Evolutionary conservation across 2,888 invertebrate species (phyloP).

Genomic region (Lithophane leautieri): DNA sequence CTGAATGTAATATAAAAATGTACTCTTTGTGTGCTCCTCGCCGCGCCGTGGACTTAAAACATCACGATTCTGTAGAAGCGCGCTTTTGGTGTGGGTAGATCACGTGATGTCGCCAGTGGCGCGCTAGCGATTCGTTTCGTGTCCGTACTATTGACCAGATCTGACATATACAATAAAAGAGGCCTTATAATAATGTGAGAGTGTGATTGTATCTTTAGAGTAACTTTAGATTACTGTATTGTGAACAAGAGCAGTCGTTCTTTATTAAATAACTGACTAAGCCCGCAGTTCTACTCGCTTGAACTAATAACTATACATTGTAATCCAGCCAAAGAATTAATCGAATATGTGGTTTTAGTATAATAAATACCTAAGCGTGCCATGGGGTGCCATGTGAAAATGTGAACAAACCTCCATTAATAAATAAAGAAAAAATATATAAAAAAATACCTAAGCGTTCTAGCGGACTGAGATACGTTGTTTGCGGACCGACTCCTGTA

Average conservation of each 20-base stretch:
- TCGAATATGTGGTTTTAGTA: background rate
- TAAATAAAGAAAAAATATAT: no score
- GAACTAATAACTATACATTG: background rate
- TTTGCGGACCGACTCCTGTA: background rate
- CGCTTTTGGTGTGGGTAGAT: no score
- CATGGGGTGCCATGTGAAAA: no score
- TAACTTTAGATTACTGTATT: constrained; percentile 5
- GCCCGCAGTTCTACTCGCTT: background rate
- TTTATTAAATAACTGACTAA: constrained; percentile 6
- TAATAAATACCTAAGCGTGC: no score
- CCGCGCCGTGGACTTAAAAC: no score
- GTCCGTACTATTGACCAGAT: no score
- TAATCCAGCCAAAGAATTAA: background rate
- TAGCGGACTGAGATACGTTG: background rate
- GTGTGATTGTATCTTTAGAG: constrained; percentile 8
- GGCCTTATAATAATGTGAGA: background rate
- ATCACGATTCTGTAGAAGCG: no score
- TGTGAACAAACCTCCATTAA: no score
- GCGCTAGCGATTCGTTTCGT: no score
- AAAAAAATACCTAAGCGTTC: background rate
- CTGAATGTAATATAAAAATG: no score
- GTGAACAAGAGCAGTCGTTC: background rate
- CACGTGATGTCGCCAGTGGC: no score
- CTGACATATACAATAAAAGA: constrained; percentile 18
- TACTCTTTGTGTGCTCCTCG: no score